Evolutionary conservation across 1,140 invertebrate genomes (phyloP), one percentile per base, ranked within the genome.

Genomic region (Lepidurus couesii): DNA sequence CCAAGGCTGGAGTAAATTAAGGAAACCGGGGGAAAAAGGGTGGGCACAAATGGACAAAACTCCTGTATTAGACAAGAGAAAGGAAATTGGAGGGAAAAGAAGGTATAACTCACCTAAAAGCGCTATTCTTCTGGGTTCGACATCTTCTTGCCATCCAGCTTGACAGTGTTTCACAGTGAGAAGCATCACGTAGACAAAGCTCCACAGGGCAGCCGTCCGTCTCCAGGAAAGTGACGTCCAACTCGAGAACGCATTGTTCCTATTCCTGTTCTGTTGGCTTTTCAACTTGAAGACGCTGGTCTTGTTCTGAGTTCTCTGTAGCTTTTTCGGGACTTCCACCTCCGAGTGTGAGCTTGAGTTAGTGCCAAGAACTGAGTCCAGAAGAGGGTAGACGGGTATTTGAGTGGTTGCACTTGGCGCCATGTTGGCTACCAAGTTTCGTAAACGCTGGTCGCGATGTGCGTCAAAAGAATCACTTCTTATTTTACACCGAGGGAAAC

Each of bases 91-190:
- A 10, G 53, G 8, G 8, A 65, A 21, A 65, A 65, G 21, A 65
- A 21, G 21, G 21, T 16, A 21, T 21, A 65, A 65, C 53, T 65
- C 21, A 65, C 53, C 53, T 65, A 65, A 7, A 65, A 16, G 21
- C 16, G 16, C 53, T 65, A 16, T 16, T 65, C 53, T 65, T 65
- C 53, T 9, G 13, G 53, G 53, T 65, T 65, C 53, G 53, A 65
- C 53, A 65, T 65, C 53, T 65, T 65, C 53, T 65, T 65, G 53
- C 53, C 53, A 65, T 65, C 53, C 53, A 65, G 53, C 53, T 65
- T 65, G 53, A 65, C 53, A 65, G 53, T 65, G 21, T 65, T 16
- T 21, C 21, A 65, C 53, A 65, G 53, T 65, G 9, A 65, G 53
- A 16, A 65, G 53, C 53, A 65, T 65, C 53, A 65, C 8, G 13